phyloP scores from a whole-genome alignment of 2,888 invertebrate species.

The Eubasilissa splendida region DNA sequence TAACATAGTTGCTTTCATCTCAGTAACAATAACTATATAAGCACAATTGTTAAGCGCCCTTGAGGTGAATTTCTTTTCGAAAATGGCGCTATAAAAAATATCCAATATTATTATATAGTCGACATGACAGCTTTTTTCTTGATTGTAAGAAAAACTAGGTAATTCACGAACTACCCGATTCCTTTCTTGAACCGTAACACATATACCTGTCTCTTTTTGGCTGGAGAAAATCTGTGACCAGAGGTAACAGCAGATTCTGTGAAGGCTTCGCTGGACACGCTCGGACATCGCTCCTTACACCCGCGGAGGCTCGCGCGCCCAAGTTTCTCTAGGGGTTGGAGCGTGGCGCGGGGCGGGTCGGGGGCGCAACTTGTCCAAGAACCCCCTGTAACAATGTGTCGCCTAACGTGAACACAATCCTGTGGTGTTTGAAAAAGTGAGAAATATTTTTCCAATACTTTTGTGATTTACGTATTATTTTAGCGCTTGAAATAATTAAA shows the following conservation, averaged over 20 bases:
- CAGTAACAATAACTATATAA: no score
- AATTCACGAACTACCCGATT: background rate
- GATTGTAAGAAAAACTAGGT: background rate
- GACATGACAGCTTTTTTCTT: no score
- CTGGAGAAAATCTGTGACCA: conserved; percentile 24
- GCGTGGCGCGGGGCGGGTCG: background rate
- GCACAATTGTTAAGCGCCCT: no score
- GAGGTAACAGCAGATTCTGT: conserved; percentile 31
- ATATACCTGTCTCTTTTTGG: conserved; percentile 12
- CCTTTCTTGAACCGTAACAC: background rate
- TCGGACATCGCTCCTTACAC: conserved; percentile 40
- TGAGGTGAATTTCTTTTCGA: no score
- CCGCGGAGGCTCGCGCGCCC: conserved; percentile 21
- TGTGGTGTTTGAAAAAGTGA: conserved; percentile 29
- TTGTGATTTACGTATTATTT: background rate
- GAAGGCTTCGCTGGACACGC: conserved; percentile 45
- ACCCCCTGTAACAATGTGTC: conserved; percentile 36
- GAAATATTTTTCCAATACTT: conserved; percentile 19
- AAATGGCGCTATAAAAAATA: no score
- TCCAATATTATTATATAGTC: no score
- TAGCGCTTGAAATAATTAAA: no score
- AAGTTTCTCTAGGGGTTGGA: conserved; percentile 13
- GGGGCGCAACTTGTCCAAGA: conserved; percentile 34
- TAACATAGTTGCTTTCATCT: no score
- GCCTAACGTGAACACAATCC: conserved; percentile 24